Evolutionary conservation across 53 echinoderm and acorn worm species (phyloP).

Genomic region (Actinopyga echinites): DNA sequence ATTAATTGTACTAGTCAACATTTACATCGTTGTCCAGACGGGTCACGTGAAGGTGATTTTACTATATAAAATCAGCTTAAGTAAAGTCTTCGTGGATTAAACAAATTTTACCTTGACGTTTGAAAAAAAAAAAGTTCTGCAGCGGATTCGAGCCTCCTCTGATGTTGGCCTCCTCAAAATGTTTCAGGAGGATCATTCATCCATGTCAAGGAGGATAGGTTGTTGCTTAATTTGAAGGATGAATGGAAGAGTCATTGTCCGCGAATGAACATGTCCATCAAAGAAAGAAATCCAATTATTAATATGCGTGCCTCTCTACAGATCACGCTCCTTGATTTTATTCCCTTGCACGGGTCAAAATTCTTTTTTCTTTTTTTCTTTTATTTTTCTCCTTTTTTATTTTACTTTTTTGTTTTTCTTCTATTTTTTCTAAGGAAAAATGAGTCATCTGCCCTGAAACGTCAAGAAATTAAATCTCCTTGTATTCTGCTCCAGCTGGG

Average conservation of each 20-base stretch:
- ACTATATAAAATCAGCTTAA: too few species aligned
- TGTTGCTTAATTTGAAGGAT: neutral
- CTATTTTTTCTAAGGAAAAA: neutral
- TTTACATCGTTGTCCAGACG: too few species aligned
- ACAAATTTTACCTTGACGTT: too few species aligned
- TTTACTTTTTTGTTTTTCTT: neutral
- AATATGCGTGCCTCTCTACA: neutral
- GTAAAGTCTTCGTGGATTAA: too few species aligned
- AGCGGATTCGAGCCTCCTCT: neutral
- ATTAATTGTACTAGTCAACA: too few species aligned
- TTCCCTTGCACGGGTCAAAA: conserved; percentile 6
- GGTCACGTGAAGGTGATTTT: too few species aligned
- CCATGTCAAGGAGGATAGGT: neutral
- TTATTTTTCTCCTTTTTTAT: neutral
- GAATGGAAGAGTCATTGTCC: neutral
- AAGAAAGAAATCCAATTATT: too few species aligned
- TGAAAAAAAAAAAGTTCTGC: too few species aligned
- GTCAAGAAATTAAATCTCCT: conserved; percentile 32
- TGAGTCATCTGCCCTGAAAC: conserved; percentile 20
- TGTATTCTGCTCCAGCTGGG: neutral
- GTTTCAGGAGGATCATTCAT: neutral
- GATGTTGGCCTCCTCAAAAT: neutral
- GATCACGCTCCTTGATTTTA: conserved; percentile 7
- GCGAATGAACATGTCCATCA: neutral
- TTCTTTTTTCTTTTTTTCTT: neutral